Conservation (phyloP, 2,888 invertebrate species). For the Podabrus alpinus region DNA sequence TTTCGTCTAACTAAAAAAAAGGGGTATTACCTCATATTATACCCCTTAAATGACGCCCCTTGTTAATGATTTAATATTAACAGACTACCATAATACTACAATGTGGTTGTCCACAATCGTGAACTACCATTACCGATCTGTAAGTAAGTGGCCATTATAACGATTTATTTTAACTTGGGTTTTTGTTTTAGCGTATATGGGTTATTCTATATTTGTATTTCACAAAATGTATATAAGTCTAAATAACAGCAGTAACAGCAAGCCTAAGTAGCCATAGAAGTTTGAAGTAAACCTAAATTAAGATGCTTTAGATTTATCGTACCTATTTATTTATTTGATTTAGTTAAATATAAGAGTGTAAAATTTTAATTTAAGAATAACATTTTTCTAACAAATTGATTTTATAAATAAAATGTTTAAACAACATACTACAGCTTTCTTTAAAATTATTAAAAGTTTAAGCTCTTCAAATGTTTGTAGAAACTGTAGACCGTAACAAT, state of each 20-base stretch:
- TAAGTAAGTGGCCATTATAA: neutral
- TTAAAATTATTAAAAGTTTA: slow-evolving; percentile 46
- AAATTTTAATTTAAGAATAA: neutral
- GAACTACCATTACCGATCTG: no score
- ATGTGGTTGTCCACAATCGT: no score
- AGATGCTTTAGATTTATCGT: no score
- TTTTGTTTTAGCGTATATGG: neutral
- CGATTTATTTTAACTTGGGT: neutral
- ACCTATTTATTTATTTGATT: no score
- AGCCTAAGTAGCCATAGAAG: no score
- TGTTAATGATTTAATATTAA: no score
- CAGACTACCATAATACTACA: no score
- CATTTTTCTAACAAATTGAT: neutral
- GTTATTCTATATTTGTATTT: slow-evolving; percentile 1
- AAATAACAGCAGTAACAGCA: neutral
- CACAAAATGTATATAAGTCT: neutral
- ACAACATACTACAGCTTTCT: neutral
- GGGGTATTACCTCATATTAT: no score
- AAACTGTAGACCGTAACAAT: slow-evolving; percentile 47
- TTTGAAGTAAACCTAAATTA: no score
- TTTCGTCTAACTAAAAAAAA: no score
- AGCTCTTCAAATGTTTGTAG: slow-evolving; percentile 48
- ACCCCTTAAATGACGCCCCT: no score
- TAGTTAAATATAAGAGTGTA: neutral
- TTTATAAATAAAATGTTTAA: neutral